Conservation (phyloP, 2,797 vertebrate genomes). For the Emys orbicularis region DNA sequence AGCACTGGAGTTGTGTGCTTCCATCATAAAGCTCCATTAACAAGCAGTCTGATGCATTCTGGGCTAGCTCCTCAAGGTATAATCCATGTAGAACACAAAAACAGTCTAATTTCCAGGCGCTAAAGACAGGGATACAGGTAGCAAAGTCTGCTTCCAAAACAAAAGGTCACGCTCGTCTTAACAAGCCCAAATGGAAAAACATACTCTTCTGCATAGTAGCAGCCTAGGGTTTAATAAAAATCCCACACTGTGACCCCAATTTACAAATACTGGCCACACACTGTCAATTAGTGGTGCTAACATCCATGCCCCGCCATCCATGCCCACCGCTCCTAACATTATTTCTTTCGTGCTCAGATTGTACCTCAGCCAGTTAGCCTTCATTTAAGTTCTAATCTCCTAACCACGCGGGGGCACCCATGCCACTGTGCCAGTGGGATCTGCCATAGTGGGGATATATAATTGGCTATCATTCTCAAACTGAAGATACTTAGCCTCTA, state of each 20-base stretch:
- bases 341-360: background rate
- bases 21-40: rapidly evolving
- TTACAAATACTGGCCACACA: background rate
- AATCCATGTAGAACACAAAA: background rate
- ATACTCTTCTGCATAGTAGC: background rate
- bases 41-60: background rate
- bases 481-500: background rate
- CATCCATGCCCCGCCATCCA: background rate
- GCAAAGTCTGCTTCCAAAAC: too few relatives aligned
- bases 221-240: background rate
- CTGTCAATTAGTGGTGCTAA: background rate
- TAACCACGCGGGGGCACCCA: background rate
- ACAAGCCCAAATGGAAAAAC: background rate
- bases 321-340: background rate
- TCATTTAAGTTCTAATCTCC: background rate
- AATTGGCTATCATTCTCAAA: background rate
- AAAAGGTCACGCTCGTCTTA: too few relatives aligned
- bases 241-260: background rate
- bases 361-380: rapidly evolving
- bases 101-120: background rate
- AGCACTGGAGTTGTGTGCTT: background rate
- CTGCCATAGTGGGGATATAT: background rate
- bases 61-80: background rate
- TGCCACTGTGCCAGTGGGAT: background rate
- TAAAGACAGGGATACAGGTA: background rate